Evolutionary conservation across 2,113 vertebrate genomes (phyloP), one percentile per base, ranked within the genome.

Genomic region (Cepphus grylle): DNA sequence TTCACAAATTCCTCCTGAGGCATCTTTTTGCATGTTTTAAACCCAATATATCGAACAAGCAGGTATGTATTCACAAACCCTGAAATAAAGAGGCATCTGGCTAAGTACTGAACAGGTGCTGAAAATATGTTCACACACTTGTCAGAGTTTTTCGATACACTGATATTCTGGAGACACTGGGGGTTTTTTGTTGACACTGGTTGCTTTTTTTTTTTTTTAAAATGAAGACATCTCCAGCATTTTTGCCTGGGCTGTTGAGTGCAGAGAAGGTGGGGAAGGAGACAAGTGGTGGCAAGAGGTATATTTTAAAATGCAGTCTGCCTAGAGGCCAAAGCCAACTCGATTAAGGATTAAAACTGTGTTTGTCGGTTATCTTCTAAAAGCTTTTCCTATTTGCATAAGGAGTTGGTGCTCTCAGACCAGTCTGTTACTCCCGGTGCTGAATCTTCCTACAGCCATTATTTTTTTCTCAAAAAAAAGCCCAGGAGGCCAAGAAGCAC

Each of bases 71-170:
- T 87, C 83, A 85, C n/a, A 88, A 66, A 53, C 58, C 70, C 84
- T 66, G 66, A 89, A 96, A 95, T 81, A 85, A 87, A 88, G 62
- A 90, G 38, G 67, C 94, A 96, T 85, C 93, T 95, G 95, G 89
- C 47, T 93, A 77, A 93, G 62, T 58, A 58, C 78, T 70, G 81
- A 95, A 77, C 84, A 97, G 96, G 78, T 97, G 94, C 74, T 92
- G 76, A 81, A 94, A 96, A 91, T 79, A 93, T 76, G 56, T 72
- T 96, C 93, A 36, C 81, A 55, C 86, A 80, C 66, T 95, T 95
- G 92, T 84, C 88, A 67, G 42, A 26, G 32, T 0, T 55, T 87
- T 86, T 91, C 2, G 0, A 56, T 67, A 79, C 25, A 74, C 52
- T 0, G 4, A 23, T 67, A 30, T 62, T 79, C 38, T 42, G 29